Evolutionary conservation across 2,797 vertebrate genomes (phyloP).

Genomic region (Gymnothorax reevesii): DNA sequence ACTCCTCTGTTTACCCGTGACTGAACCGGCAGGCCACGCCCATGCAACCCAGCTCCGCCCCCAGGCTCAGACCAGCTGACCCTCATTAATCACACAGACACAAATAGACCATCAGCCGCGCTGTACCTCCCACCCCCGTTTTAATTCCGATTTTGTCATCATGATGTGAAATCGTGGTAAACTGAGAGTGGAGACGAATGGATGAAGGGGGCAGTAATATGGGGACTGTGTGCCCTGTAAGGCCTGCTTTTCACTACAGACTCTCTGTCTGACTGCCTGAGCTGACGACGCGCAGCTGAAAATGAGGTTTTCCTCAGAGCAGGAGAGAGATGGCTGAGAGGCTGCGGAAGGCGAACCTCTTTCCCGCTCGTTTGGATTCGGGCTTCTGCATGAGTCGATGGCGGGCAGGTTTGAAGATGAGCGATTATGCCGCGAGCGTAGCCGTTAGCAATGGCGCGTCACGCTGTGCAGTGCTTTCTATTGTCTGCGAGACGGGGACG

Average conservation of each 20-base stretch:
- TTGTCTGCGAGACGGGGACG: neutral
- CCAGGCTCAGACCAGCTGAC: conserved; percentile 34
- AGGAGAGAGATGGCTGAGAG: neutral
- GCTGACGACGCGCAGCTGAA: conserved; percentile 27
- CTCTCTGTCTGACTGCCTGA: conserved; percentile 40
- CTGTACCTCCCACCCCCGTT: neutral
- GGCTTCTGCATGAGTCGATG: neutral
- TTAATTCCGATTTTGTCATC: neutral
- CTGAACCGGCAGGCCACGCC: neutral
- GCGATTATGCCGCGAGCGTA: neutral
- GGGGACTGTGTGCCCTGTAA: neutral
- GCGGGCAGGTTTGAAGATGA: neutral
- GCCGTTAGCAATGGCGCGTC: neutral
- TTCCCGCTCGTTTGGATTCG: neutral
- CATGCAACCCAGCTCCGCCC: neutral
- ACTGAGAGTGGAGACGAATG: neutral
- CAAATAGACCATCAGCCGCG: neutral
- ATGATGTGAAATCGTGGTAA: neutral
- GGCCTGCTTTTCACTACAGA: neutral
- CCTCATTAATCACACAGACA: conserved; percentile 31
- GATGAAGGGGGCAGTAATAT: neutral
- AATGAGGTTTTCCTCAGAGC: neutral
- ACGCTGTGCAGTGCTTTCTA: neutral
- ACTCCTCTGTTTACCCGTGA: neutral
- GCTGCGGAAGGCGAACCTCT: neutral